Evolutionary conservation across 2,113 vertebrate genomes (phyloP), one percentile per base, ranked within the genome.

Genomic region (Hemicordylus capensis): DNA sequence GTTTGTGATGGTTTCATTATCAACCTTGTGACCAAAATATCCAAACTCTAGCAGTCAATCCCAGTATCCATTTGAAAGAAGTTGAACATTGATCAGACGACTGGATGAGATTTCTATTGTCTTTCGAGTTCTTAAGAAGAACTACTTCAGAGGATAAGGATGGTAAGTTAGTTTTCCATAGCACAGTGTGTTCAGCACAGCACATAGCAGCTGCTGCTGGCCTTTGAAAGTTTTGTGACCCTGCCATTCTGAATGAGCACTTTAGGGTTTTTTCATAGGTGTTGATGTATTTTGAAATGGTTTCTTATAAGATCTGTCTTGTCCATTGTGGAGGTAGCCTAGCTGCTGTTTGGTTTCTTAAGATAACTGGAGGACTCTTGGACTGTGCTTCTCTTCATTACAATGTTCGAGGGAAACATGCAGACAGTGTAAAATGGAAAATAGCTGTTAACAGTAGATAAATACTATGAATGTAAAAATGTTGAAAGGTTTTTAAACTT

Each of bases 371-470:
- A 89, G 56, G 85, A 78, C 80, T 37, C 44, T 90, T 92, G 83
- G 87, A 93, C 85, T 92, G 92, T 93, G 91, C 89, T 85, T 91
- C 94, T 94, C 83, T 51, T 95, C 83, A 85, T 90, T 90, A 90
- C 78, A 92, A 89, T 91, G 89, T 90, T 91, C 86, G 89, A 92
- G 93, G 90, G 92, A 95, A 94, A 91, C 90, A 66, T 92, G 88
- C 84, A 88, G 84, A 92, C 90, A 87, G 51, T 91, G 85, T 93
- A 79, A 80, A 89, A 92, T 88, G 80, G 88, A 67, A 67, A 26
- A 87, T 69, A 85, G 59, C 54, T 91, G 84, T 88, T 91, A 80
- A 58, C 42, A 22, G 88, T 10, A 28, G 46, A 59, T 28, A 37
- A 72, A 6, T 34, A 83, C 76, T 92, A 87, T 93, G 90, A 93